These are phyloP conservation scores for Brachystomella parvula DNA, from an alignment of 1,140 invertebrate genomes.

Conservation along the genomic window DNA sequence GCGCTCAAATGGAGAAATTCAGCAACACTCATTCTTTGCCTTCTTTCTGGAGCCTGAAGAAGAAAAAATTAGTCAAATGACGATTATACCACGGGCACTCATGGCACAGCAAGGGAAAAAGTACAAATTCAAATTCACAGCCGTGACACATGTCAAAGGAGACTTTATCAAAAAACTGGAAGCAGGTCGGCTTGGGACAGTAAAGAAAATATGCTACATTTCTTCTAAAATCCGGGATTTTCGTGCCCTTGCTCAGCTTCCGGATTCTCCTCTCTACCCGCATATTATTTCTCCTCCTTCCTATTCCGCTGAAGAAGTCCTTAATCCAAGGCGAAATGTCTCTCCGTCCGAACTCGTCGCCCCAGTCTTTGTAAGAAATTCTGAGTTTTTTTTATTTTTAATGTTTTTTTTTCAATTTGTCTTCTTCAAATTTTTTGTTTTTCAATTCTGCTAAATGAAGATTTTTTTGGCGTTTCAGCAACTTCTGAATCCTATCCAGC, in stretches of 20 bases:
- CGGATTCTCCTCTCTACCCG: constrained; percentile 4
- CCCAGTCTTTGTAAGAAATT: neutral
- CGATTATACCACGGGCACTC: neutral
- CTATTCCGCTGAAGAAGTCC: neutral
- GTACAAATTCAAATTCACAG: neutral
- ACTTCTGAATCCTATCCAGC: constrained; percentile 12
- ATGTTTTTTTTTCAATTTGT: constrained; percentile 3
- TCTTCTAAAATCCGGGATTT: constrained; percentile 25
- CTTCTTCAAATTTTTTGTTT: neutral
- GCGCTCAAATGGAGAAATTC: neutral
- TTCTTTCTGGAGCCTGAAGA: neutral
- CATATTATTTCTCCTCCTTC: constrained; percentile 3
- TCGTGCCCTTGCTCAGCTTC: constrained; percentile 1
- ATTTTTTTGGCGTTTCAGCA: constrained; percentile 1
- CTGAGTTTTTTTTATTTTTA: neutral
- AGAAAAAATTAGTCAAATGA: neutral
- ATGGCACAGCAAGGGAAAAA: neutral
- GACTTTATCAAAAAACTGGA: neutral
- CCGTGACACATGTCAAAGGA: neutral
- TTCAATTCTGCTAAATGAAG: neutral
- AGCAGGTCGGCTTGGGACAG: neutral
- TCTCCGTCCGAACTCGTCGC: neutral
- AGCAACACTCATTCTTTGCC: neutral
- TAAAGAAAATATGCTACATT: constrained; percentile 23
- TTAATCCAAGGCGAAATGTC: neutral